A percentile compares a stretch with the other conserved stretches of the same genome.
Conservation (phyloP, 2,797 vertebrate genomes). For the Ciconia nigra region DNA sequence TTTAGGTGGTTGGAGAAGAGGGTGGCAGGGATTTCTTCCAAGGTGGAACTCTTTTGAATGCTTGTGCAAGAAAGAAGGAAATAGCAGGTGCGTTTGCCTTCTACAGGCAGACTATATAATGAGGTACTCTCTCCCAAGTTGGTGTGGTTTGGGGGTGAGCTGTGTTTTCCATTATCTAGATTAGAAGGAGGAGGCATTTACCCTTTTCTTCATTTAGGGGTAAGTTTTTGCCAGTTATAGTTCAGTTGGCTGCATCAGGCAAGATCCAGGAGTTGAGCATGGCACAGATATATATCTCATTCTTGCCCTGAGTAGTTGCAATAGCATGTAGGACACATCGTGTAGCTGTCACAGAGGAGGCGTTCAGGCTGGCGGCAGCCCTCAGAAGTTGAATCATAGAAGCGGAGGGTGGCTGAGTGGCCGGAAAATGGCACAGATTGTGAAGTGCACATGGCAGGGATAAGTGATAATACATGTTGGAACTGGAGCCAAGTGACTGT, state of each 20-base stretch:
- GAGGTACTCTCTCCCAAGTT: neutral
- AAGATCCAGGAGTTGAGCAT: neutral
- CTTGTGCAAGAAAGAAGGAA: neutral
- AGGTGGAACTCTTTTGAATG: neutral
- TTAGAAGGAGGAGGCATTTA: neutral
- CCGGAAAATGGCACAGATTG: slow-evolving; percentile 1
- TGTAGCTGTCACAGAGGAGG: neutral
- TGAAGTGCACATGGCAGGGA: neutral
- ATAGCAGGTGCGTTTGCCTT: neutral
- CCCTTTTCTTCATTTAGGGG: neutral
- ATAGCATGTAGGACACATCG: accelerated
- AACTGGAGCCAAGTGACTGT: slow-evolving; percentile 8
- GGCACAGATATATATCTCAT: neutral
- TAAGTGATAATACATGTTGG: neutral
- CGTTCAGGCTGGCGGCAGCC: neutral
- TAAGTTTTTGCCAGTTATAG: neutral
- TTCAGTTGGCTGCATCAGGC: neutral
- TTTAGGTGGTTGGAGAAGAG: neutral
- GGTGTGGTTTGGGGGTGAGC: neutral
- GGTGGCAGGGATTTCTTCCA: neutral
- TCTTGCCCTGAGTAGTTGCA: neutral
- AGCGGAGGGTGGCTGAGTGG: slow-evolving; percentile 11
- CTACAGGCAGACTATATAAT: neutral
- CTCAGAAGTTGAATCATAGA: slow-evolving; percentile 18
- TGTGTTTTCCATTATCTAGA: neutral